phyloP scores from a whole-genome alignment of 2,888 invertebrate species.

The Ichneumoninae sp. region DNA sequence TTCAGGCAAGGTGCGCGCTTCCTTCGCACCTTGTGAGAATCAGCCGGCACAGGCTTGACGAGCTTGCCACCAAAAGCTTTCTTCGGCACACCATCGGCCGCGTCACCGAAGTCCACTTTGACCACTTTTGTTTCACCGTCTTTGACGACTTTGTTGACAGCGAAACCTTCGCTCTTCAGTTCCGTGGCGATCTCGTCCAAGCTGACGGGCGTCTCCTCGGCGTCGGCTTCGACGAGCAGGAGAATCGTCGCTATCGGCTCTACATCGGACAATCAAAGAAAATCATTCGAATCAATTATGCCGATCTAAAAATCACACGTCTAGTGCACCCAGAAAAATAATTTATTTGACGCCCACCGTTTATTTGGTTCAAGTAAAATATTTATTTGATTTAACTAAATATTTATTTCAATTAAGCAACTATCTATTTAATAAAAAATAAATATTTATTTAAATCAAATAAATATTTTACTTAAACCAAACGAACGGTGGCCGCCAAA shows the following conservation, averaged over 20 bases:
- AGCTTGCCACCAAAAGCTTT: slow-evolving; percentile 48
- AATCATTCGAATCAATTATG: background rate
- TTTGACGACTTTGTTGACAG: slow-evolving; percentile 75
- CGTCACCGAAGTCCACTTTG: slow-evolving; percentile 74
- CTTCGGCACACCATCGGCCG: slow-evolving; percentile 59
- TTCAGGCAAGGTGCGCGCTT: slow-evolving; percentile 76
- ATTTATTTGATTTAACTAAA: too few relatives aligned
- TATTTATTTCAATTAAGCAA: too few relatives aligned
- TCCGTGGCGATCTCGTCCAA: slow-evolving; percentile 80
- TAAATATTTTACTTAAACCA: too few relatives aligned
- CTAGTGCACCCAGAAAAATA: too few relatives aligned
- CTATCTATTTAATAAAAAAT: too few relatives aligned
- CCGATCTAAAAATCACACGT: background rate
- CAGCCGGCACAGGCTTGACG: slow-evolving; percentile 18
- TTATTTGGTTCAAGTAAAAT: too few relatives aligned
- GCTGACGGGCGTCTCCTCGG: slow-evolving; percentile 74
- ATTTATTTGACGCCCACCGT: too few relatives aligned
- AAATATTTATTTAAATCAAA: too few relatives aligned
- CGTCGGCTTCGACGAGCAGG: slow-evolving; percentile 77
- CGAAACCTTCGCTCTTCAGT: slow-evolving; percentile 77
- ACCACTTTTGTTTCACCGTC: slow-evolving; percentile 75
- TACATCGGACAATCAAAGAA: slow-evolving; percentile 53
- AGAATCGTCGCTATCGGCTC: slow-evolving; percentile 79
- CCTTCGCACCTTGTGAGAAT: slow-evolving; percentile 74
- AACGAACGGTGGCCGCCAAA: too few relatives aligned